These are phyloP conservation scores for Hemithea aestivaria DNA, from an alignment of 2,888 invertebrate genomes.

Conservation along the genomic window DNA sequence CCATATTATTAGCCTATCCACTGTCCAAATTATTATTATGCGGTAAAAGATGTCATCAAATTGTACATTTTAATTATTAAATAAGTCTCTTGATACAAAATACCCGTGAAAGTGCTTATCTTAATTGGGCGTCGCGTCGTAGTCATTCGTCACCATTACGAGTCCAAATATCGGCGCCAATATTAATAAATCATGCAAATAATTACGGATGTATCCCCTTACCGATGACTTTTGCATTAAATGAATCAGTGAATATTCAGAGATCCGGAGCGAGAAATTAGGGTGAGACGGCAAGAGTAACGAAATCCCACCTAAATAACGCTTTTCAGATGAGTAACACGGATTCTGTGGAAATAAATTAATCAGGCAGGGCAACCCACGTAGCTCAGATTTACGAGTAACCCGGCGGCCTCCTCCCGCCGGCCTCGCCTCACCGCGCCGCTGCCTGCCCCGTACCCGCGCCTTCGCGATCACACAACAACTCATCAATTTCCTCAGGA, in stretches of 20 bases:
- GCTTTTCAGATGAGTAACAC: constrained; percentile 55
- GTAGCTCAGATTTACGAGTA: constrained; percentile 65
- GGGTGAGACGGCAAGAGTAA: constrained; percentile 33
- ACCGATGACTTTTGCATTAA: constrained; percentile 28
- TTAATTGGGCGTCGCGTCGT: too few species aligned
- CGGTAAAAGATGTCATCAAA: too few species aligned
- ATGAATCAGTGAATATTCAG: constrained; percentile 34
- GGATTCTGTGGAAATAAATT: constrained; percentile 62
- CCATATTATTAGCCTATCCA: too few species aligned
- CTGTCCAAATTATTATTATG: too few species aligned
- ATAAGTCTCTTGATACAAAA: too few species aligned
- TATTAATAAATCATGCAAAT: constrained; percentile 18
- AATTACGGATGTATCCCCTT: constrained; percentile 23
- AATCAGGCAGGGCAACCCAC: constrained; percentile 58
- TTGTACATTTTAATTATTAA: too few species aligned
- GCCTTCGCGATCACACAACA: constrained; percentile 40
- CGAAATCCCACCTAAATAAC: constrained; percentile 40
- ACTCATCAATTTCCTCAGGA: constrained; percentile 71
- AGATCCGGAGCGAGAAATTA: constrained; percentile 32
- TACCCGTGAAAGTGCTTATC: too few species aligned
- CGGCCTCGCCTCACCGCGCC: constrained; percentile 17
- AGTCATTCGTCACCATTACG: too few species aligned
- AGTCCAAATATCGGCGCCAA: neutral
- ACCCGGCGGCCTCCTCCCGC: constrained; percentile 29
- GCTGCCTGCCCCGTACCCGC: constrained; percentile 3